A percentile compares a stretch with the other conserved stretches of the same genome.
phyloP scores from a whole-genome alignment of 1,140 invertebrate species.

The Hylaeus anthracinus region DNA sequence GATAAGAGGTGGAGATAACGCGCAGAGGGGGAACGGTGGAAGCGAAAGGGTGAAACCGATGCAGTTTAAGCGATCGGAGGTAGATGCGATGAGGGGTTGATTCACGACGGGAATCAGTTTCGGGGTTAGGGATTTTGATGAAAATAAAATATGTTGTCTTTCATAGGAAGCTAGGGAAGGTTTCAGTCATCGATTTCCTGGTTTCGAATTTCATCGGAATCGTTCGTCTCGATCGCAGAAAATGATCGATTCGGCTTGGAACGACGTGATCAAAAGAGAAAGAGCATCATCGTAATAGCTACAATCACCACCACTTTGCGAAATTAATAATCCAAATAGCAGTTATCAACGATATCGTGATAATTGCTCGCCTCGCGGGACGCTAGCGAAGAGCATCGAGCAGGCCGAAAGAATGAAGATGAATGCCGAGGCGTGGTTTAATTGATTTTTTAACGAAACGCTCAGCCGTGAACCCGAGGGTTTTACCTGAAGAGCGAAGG shows the following conservation, averaged over 20 bases:
- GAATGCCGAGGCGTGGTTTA: conserved; percentile 26
- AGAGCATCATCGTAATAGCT: too few species aligned
- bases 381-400: background rate
- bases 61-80: background rate
- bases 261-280: too few species aligned
- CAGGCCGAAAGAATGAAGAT: background rate
- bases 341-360: conserved; percentile 11
- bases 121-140: too few species aligned
- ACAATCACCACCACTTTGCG: background rate
- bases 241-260: too few species aligned
- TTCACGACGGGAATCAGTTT: too few species aligned
- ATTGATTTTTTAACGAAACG: conserved; percentile 26
- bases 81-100: background rate
- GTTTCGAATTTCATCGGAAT: too few species aligned
- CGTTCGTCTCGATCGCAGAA: too few species aligned
- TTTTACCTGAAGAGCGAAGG: background rate
- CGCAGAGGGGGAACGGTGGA: conserved; percentile 22
- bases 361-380: background rate
- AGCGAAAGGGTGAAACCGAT: too few species aligned
- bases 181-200: too few species aligned
- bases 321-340: conserved; percentile 28
- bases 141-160: too few species aligned
- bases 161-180: too few species aligned
- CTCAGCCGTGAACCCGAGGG: background rate
- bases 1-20: background rate